A percentile compares a stretch with the other conserved stretches of the same genome.
phyloP scores from a whole-genome alignment of 1,140 invertebrate genomes.

The Drosophila insularis region DNA sequence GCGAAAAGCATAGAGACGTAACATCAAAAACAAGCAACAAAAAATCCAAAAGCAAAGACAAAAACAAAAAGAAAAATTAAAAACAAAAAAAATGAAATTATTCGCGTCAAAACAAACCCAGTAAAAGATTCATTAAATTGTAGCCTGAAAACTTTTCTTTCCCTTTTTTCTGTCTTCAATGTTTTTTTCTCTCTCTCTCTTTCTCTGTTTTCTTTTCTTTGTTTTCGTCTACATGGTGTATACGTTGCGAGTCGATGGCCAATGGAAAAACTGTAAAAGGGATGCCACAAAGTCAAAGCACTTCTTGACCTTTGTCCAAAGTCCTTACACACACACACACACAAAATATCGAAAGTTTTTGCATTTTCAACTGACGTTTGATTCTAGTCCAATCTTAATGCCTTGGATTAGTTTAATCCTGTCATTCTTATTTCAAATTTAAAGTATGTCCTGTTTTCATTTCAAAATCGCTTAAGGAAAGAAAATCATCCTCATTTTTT shows the following conservation, averaged over 20 bases:
- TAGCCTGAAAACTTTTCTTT: conserved; percentile 27
- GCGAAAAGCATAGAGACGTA: conserved; percentile 41
- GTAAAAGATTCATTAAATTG: conserved; percentile 75
- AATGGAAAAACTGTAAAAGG: no score
- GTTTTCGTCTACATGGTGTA: background rate
- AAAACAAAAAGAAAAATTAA: conserved; percentile 1
- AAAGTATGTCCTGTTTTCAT: no score
- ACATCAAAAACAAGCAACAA: conserved; percentile 10
- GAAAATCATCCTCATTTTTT: no score
- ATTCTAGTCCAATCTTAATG: no score
- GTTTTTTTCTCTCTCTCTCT: conserved; percentile 4
- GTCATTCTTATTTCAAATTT: no score
- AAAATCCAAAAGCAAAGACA: conserved; percentile 17
- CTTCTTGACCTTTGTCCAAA: background rate
- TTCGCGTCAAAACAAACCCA: conserved; percentile 57
- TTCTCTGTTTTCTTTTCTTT: background rate
- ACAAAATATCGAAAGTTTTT: no score
- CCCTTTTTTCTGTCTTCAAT: background rate
- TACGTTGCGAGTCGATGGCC: no score
- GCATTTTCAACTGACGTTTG: no score
- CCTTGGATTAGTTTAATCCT: no score
- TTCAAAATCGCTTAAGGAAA: no score
- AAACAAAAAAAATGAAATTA: conserved; percentile 1
- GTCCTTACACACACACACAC: no score
- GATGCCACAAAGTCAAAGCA: background rate